These are phyloP conservation scores for Oncorhynchus mykiss DNA, from an alignment of 2,113 vertebrate species.

Conservation along the genomic window DNA sequence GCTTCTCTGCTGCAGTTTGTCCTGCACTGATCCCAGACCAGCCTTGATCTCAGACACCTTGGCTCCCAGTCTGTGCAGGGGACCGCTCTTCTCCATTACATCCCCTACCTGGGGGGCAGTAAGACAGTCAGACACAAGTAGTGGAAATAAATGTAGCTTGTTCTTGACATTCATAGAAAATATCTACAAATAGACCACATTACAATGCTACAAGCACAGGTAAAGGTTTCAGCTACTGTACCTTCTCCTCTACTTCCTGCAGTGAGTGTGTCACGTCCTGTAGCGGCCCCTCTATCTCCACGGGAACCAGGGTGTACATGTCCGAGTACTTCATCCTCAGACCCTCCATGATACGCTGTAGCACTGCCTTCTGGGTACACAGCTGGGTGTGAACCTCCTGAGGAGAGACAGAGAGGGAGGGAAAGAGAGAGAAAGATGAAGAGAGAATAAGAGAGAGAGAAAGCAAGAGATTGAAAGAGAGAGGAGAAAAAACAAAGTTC, in stretches of 20 bases:
- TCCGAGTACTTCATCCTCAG: conserved; percentile 83
- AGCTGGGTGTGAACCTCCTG: conserved; percentile 80
- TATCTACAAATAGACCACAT: neutral
- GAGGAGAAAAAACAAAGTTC: neutral
- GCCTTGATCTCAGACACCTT: conserved; percentile 80
- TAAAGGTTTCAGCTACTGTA: conserved; percentile 52
- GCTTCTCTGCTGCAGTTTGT: conserved; percentile 78
- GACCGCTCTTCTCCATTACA: conserved; percentile 78
- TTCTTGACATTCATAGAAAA: neutral
- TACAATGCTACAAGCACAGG: neutral
- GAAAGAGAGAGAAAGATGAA: conserved; percentile 30
- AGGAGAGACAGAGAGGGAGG: neutral
- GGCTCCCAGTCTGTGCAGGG: conserved; percentile 72
- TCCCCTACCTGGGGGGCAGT: conserved; percentile 69
- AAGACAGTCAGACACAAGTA: neutral
- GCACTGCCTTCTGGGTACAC: conserved; percentile 75
- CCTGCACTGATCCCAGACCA: conserved; percentile 81
- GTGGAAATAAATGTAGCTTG: neutral
- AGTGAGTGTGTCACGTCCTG: conserved; percentile 79
- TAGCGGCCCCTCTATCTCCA: conserved; percentile 75
- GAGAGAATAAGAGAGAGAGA: neutral
- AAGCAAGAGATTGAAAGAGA: neutral
- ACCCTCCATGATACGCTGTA: conserved; percentile 78
- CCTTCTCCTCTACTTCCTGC: conserved; percentile 83
- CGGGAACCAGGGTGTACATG: conserved; percentile 74